Base-by-base conservation (phyloP, 2,113 vertebrate species). In the Perca fluviatilis region DNA sequence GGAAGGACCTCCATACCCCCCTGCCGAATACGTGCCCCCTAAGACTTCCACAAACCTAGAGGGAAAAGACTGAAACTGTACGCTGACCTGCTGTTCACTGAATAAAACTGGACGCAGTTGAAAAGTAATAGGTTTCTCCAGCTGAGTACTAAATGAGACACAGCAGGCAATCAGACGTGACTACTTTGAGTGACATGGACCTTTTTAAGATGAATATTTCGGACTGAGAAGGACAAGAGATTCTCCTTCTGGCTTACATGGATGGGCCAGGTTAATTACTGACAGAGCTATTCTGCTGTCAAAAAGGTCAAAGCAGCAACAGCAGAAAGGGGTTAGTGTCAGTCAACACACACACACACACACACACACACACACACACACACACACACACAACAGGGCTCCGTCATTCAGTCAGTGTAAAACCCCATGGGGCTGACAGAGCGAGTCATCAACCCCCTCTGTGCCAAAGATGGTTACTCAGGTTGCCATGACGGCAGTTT, bases 311-410 rank as follows among this genome's bases (percentile, higher is more conserved):
- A 83, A 82, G 81, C 80, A 84, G 82, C 80, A 81, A 27, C 80
- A 85, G 83, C 85, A 90, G 85, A 83, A 86, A 78, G 76, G 80
- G 86, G 86, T 77, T 76, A 67, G 83, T 84, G 85, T 90, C 92
- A 92, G 76, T 93, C 85, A 76, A 43, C 83, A 69, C 87, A 79
- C 67, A 60, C 82, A 72, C 30, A 76, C 61, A 73, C 67, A 81
- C 73, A 74, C 77, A 71, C 72, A 65, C 50, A 73, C 53, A 67
- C 33, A 62, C 82, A 81, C 43, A 62, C 74, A 80, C 74, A 66
- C 62, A 63, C 68, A 70, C 75, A 67, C 62, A 77, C 80, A 88
- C 83, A 92, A 83, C 85, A 89, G 83, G 87, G n/a, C 57, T 69
- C 73, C 11, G 5, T 90, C 88, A 83, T 65, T 91, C 85, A 83